These are phyloP conservation scores for Saxidomus purpurata DNA, from an alignment of 1,140 invertebrate species.

Conservation along the genomic window DNA sequence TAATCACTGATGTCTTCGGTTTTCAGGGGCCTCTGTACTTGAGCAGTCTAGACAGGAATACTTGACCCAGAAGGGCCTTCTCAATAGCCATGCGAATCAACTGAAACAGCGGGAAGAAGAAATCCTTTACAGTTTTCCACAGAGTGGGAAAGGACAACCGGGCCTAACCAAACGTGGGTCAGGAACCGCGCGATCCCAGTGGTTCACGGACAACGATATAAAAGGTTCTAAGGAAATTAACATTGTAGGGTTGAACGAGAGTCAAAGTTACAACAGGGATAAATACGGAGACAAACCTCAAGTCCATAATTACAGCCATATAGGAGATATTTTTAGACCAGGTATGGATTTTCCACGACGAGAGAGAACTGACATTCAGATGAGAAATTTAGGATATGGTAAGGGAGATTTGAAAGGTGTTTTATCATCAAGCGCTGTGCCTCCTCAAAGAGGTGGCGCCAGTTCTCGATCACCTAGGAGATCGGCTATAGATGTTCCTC, in stretches of 20 bases:
- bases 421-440: neutral
- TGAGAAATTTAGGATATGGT: constrained; percentile 59
- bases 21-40: constrained; percentile 61
- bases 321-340: constrained; percentile 73
- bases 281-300: constrained; percentile 72
- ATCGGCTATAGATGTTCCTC: constrained; percentile 68
- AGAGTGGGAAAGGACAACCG: neutral
- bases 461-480: neutral
- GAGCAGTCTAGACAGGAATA: constrained; percentile 66
- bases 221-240: constrained; percentile 77
- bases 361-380: constrained; percentile 65
- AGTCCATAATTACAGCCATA: constrained; percentile 75
- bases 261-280: constrained; percentile 75
- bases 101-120: constrained; percentile 62
- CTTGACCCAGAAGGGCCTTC: constrained; percentile 44
- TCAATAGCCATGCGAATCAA: constrained; percentile 19
- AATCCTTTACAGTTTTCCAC: constrained; percentile 45
- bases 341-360: constrained; percentile 75
- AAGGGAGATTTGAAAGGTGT: constrained; percentile 48
- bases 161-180: neutral
- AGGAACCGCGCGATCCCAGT: constrained; percentile 6
- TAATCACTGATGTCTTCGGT: neutral
- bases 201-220: constrained; percentile 71
- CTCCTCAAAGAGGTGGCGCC: neutral
- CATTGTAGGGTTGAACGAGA: constrained; percentile 68